These are phyloP conservation scores for Sphinx pinastri DNA, from an alignment of 2,888 invertebrate species.

Conservation along the genomic window DNA sequence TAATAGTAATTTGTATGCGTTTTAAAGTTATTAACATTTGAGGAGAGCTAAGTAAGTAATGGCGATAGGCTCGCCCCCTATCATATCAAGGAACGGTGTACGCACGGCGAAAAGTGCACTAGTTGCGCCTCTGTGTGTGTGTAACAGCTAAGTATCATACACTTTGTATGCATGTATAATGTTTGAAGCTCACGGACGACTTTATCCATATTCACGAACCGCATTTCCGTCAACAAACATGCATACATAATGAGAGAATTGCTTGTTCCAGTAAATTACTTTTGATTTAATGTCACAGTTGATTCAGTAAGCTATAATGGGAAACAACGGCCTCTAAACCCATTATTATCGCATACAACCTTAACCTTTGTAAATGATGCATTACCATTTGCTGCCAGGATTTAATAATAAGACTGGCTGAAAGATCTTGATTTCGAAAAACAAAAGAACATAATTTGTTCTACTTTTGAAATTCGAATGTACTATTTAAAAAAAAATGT, in stretches of 20 bases:
- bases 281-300: constrained; percentile 9
- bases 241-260: constrained; percentile 16
- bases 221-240: constrained; percentile 19
- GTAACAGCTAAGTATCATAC: not conserved
- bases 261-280: constrained; percentile 11
- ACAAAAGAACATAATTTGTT: no score
- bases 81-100: no score
- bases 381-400: not conserved
- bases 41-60: not conserved
- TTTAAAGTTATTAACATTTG: no score
- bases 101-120: no score
- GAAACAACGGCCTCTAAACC: not conserved
- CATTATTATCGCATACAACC: not conserved
- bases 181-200: not conserved
- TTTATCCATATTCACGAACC: constrained; percentile 7
- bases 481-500: no score
- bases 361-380: not conserved
- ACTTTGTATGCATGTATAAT: not conserved
- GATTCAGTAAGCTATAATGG: not conserved
- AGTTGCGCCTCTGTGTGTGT: not conserved
- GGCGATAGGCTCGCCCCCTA: no score
- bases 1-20: no score
- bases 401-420: no score
- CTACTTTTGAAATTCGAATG: no score
- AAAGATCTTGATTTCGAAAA: no score